Base-by-base conservation (phyloP, 2,888 invertebrate genomes). In the Kuschelorhynchus macadamiae region DNA sequence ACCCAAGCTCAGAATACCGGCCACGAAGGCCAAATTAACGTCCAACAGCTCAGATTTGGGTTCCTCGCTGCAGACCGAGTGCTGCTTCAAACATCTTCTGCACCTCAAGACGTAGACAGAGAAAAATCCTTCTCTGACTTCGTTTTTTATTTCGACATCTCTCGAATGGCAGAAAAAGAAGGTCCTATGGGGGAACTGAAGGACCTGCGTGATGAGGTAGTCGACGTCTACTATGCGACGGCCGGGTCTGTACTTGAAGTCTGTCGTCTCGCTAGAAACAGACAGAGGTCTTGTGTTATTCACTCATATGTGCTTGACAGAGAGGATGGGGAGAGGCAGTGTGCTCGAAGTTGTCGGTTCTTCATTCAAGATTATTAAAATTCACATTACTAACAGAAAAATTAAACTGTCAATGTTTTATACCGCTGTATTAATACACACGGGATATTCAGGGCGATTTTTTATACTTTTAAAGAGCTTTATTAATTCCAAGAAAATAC, bases 171-270 rank as follows among this genome's bases (percentile, higher is more conserved):
- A 76, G 36, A 70, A 67, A 12, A 75, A 70, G 7, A 76, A 63
- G 7, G 64, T 44, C 49, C 68, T 62, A 53, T 77, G 77, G 0
- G 74, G 75, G 39, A 77, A 77, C 61, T 71, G 70, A 36, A 76
- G 47, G 5, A 70, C 60, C 60, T 75, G 71, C 18, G 50, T 63
- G 60, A 76, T 71, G 32, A 77, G 50, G 65, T 76, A 76, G 36
- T 74, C 70, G 16, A 71, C 75, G 55, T 76, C 75, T 8, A 77
- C 74, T 25, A 77, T 74, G 44, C 77, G 73, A 63, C 75, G 73
- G 47, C 75, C 75, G 32, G 72, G 73, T 17, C 73, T 72, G 61
- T 77, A 76, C 47, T 56, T 67, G 67, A 60, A 36, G 36, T 36
- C 12, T 2, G 12, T 11, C 2, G 36, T 36, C 1, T 47, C 21